phyloP scores from a whole-genome alignment of 92 coral and sea anemone genomes.

The Palythoa caribaeorum region DNA sequence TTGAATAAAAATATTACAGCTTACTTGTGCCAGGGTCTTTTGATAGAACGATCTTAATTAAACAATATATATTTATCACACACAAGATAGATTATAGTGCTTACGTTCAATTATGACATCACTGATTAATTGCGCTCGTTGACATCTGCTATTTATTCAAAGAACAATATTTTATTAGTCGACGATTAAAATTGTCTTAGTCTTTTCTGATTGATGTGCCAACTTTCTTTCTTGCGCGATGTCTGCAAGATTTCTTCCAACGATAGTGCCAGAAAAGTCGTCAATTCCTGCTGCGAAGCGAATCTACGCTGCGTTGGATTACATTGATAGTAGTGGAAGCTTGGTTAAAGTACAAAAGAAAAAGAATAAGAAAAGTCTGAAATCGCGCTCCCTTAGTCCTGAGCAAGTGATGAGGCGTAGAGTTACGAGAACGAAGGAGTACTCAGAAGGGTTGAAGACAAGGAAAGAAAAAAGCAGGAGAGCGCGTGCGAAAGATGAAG shows the following conservation, averaged over 20 bases:
- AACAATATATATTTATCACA: background rate
- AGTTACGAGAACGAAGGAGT: constrained; percentile 73
- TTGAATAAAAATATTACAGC: too few species aligned
- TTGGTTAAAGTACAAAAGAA: constrained; percentile 36
- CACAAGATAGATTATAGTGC: background rate
- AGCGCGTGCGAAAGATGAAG: constrained; percentile 64
- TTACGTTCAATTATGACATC: constrained; percentile 21
- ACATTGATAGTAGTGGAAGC: constrained; percentile 59
- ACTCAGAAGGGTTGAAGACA: constrained; percentile 62
- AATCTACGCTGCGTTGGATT: constrained; percentile 74
- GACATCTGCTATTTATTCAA: background rate
- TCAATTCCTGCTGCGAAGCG: constrained; percentile 79
- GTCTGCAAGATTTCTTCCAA: constrained; percentile 63
- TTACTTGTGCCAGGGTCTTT: too few species aligned
- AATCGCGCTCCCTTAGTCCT: constrained; percentile 37
- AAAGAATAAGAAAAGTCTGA: constrained; percentile 54
- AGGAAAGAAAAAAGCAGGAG: constrained; percentile 61
- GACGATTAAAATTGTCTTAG: background rate
- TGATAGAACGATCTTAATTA: too few species aligned
- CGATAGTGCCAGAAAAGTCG: constrained; percentile 59
- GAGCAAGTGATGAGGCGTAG: constrained; percentile 53
- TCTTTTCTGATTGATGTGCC: background rate
- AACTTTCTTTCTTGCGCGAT: constrained; percentile 1
- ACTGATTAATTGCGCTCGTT: constrained; percentile 32
- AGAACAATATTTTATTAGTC: background rate